Conservation (phyloP, 2,888 invertebrate genomes). For the Drosophila melanocephala region DNA sequence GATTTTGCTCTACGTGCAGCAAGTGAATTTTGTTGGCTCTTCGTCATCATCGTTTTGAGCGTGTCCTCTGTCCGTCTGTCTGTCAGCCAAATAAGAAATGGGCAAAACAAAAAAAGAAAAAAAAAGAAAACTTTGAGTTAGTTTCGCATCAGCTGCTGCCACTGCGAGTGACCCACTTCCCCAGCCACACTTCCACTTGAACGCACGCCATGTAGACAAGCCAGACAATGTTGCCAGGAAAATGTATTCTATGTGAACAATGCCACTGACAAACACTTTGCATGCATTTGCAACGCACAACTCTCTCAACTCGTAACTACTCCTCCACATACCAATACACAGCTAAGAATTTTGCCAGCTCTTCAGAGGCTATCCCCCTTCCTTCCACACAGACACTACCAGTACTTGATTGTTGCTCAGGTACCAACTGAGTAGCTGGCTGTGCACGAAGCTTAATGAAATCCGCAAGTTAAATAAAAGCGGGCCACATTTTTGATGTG, state of each 20-base stretch:
- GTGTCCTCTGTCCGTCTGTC: slow-evolving; percentile 1
- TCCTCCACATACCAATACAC: slow-evolving; percentile 30
- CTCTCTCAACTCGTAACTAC: slow-evolving; percentile 17
- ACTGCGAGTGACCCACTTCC: slow-evolving; percentile 40
- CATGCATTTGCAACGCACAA: slow-evolving; percentile 44
- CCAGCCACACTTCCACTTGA: slow-evolving; percentile 19
- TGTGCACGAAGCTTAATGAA: slow-evolving; percentile 55
- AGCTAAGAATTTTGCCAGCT: slow-evolving; percentile 20
- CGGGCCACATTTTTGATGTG: slow-evolving; percentile 49
- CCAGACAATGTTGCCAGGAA: slow-evolving; percentile 42
- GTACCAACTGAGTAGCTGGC: slow-evolving; percentile 55
- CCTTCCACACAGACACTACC: slow-evolving; percentile 16
- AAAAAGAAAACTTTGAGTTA: slow-evolving; percentile 11
- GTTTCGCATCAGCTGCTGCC: slow-evolving; percentile 10
- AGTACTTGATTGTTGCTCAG: slow-evolving; percentile 45
- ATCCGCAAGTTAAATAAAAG: slow-evolving; percentile 59
- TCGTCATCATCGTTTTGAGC: slow-evolving; percentile 27
- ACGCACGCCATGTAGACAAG: slow-evolving; percentile 24
- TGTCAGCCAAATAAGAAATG: slow-evolving; percentile 15
- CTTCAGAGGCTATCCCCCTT: slow-evolving; percentile 40
- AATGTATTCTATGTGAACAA: slow-evolving; percentile 43
- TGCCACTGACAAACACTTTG: slow-evolving; percentile 48
- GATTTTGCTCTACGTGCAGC: slow-evolving; percentile 58
- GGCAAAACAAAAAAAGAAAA: background rate
- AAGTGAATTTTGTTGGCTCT: slow-evolving; percentile 61